Conservation (phyloP, 2,797 vertebrate species). For the Periophthalmus magnuspinnatus region DNA sequence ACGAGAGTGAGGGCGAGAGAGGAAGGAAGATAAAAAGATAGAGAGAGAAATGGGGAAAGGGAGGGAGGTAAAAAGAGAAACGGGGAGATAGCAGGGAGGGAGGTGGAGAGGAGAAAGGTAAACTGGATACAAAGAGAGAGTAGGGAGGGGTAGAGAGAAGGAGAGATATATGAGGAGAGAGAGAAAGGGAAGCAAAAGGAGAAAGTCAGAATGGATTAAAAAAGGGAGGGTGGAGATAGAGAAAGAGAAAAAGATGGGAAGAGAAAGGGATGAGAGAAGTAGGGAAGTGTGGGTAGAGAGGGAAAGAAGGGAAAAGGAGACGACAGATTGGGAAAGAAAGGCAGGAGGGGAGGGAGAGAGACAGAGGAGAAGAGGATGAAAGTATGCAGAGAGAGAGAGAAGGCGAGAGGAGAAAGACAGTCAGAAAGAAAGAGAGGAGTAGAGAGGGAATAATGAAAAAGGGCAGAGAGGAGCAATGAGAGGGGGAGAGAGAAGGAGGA, state of each 20-base stretch:
- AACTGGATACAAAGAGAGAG: too few relatives aligned
- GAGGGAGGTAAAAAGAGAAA: too few relatives aligned
- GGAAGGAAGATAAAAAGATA: too few relatives aligned
- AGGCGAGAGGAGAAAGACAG: conserved; percentile 64
- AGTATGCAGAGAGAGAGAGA: conserved; percentile 32
- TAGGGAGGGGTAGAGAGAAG: too few relatives aligned
- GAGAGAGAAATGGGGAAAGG: too few relatives aligned
- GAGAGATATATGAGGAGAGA: too few relatives aligned
- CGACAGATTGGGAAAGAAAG: conserved; percentile 62
- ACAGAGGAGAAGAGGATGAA: conserved; percentile 29
- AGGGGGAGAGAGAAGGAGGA: conserved; percentile 40
- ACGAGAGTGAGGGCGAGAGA: too few relatives aligned
- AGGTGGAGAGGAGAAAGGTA: too few relatives aligned
- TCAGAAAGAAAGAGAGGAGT: conserved; percentile 68
- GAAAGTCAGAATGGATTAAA: not conserved
- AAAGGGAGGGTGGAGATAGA: conserved; percentile 48
- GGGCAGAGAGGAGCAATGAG: conserved; percentile 3
- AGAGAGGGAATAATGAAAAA: conserved; percentile 48
- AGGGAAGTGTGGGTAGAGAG: conserved; percentile 51
- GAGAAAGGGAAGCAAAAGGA: too few relatives aligned
- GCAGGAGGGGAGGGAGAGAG: conserved; percentile 60
- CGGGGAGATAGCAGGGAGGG: too few relatives aligned
- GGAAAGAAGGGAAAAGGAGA: conserved; percentile 48
- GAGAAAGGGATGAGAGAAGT: not conserved
- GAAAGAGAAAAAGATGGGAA: conserved; percentile 37